Evolutionary conservation across 2,113 vertebrate genomes (phyloP).

Genomic region (Cephalopholis sonnerati): DNA sequence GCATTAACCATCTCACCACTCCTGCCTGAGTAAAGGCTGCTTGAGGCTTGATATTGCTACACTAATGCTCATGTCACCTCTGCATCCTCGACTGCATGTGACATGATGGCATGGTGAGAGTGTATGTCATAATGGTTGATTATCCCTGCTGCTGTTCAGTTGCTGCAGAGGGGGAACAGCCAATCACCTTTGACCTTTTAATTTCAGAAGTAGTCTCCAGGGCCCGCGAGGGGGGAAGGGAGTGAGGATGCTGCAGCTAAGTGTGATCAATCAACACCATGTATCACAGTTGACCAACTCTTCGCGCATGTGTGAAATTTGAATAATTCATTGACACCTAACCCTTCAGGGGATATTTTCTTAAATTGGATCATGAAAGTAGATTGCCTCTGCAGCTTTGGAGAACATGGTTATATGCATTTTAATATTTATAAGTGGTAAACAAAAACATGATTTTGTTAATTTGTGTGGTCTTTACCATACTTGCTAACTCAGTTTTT

Average conservation of each 20-base stretch:
- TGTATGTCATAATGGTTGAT: conserved; percentile 41
- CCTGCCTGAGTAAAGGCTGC: background rate
- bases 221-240: background rate
- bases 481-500: background rate
- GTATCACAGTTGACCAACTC: conserved; percentile 56
- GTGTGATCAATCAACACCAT: conserved; percentile 73
- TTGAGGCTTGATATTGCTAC: conserved; percentile 3
- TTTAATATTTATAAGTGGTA: conserved; percentile 16
- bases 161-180: conserved; percentile 38
- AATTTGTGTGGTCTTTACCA: background rate
- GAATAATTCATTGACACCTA: conserved; percentile 60
- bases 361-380: conserved; percentile 48
- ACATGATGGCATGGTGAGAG: conserved; percentile 16
- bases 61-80: conserved; percentile 19
- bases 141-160: conserved; percentile 50
- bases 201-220: conserved; percentile 64
- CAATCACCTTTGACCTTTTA: conserved; percentile 72
- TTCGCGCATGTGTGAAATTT: conserved; percentile 60
- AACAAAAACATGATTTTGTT: background rate
- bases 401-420: background rate
- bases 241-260: conserved; percentile 35
- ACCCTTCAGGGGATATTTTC: conserved; percentile 19
- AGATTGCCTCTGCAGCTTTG: background rate
- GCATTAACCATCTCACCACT: conserved; percentile 2
- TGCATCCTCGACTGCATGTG: conserved; percentile 26